Conservation (phyloP, 2,797 vertebrate genomes). For the Anas capensis region DNA sequence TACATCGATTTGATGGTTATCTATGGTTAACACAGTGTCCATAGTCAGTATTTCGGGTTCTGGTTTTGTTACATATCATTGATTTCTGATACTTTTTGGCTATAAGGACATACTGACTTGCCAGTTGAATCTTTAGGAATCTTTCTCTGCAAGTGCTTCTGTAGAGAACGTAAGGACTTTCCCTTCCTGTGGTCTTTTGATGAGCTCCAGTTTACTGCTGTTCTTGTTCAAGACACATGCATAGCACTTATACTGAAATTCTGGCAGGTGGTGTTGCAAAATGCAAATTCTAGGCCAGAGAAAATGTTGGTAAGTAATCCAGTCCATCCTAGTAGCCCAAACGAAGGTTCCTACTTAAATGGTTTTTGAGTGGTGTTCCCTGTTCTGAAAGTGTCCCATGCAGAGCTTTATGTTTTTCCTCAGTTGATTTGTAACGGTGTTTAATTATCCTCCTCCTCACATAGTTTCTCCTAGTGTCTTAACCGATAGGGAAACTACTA, state of each 20-base stretch:
- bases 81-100: not conserved
- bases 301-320: not conserved
- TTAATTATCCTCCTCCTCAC: not conserved
- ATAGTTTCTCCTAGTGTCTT: not conserved
- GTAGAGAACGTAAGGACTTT: not conserved
- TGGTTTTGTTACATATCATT: slow-evolving; percentile 12
- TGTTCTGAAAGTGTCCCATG: not conserved
- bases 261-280: not conserved
- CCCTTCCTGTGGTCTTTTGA: not conserved
- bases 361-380: not conserved
- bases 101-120: not conserved
- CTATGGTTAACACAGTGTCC: not conserved
- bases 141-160: not conserved
- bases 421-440: not conserved
- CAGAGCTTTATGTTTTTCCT: not conserved
- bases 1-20: not conserved
- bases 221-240: not conserved
- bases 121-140: not conserved
- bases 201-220: not conserved
- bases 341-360: not conserved
- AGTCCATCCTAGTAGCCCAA: not conserved
- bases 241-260: not conserved
- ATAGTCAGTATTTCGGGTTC: not conserved
- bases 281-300: not conserved
- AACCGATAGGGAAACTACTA: not conserved